Conservation (phyloP, 2,113 vertebrate genomes). For the Porphyrio hochstetteri region DNA sequence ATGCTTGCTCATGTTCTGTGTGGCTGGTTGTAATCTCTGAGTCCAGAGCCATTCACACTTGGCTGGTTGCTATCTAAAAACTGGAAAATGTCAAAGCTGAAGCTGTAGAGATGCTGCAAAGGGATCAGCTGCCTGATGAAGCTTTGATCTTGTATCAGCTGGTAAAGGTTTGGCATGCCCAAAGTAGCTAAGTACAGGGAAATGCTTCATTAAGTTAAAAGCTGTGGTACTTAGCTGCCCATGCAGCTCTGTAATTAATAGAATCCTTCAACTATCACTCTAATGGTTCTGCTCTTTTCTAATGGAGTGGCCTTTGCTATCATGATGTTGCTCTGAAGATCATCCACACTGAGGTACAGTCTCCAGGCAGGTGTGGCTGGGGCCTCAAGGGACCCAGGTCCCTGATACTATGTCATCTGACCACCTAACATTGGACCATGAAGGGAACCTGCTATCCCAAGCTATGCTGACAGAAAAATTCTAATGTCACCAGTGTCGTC, state of each 20-base stretch:
- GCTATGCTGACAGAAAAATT: background rate
- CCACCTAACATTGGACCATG: background rate
- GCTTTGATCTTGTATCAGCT: background rate
- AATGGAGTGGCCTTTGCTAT: background rate
- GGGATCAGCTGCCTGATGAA: background rate
- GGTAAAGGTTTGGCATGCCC: background rate
- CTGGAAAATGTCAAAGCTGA: background rate
- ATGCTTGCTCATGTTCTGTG: background rate
- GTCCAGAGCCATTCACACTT: background rate
- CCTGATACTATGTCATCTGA: background rate
- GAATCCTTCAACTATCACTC: background rate
- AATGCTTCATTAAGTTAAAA: conserved; percentile 32
- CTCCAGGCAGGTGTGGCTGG: background rate
- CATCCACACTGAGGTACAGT: background rate
- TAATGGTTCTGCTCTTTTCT: background rate
- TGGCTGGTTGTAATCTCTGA: background rate
- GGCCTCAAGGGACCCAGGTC: too few species aligned
- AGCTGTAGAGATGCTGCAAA: background rate
- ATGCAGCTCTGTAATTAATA: background rate
- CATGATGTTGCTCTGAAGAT: background rate
- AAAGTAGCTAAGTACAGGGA: background rate
- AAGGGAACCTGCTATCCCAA: background rate
- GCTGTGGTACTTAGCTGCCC: background rate
- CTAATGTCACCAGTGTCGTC: background rate
- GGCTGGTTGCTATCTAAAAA: background rate